Evolutionary conservation across 2,113 vertebrate species (phyloP).

Genomic region (Daphoenositta chrysoptera): DNA sequence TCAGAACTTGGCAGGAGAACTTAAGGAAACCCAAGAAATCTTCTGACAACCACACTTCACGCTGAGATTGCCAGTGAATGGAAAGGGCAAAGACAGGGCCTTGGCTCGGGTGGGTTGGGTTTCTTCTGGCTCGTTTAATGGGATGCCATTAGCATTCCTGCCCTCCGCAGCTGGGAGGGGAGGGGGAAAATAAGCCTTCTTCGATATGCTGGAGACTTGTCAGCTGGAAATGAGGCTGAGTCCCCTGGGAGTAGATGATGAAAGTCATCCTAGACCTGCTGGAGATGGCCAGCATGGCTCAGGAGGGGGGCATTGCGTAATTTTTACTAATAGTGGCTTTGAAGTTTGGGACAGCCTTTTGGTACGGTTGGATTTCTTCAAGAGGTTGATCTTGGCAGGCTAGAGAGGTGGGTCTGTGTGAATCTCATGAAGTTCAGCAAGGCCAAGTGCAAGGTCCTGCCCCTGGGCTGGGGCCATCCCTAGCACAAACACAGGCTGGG

Average conservation of each 20-base stretch:
- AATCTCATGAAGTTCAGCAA: not conserved
- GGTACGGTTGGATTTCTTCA: not conserved
- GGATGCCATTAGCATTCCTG: not conserved
- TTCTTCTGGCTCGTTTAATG: not conserved
- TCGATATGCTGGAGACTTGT: not conserved
- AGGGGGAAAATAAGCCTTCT: not conserved
- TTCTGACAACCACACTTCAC: not conserved
- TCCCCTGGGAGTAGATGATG: not conserved
- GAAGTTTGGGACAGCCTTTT: not conserved
- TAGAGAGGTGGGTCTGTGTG: not conserved
- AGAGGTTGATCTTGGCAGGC: not conserved
- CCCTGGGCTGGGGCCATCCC: not conserved
- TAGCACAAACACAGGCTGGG: not conserved
- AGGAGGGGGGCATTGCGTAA: not conserved
- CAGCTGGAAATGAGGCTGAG: not conserved
- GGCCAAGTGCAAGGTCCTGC: not conserved
- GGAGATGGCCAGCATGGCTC: not conserved
- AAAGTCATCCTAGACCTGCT: not conserved
- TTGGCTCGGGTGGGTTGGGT: not conserved
- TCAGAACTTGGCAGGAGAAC: slow-evolving; percentile 43
- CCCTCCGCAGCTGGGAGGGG: not conserved
- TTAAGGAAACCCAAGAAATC: slow-evolving; percentile 25
- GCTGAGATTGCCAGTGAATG: not conserved
- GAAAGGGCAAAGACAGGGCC: not conserved
- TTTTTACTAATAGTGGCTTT: not conserved